phyloP scores from a whole-genome alignment of 2,113 vertebrate genomes.

The Colinus virginianus region DNA sequence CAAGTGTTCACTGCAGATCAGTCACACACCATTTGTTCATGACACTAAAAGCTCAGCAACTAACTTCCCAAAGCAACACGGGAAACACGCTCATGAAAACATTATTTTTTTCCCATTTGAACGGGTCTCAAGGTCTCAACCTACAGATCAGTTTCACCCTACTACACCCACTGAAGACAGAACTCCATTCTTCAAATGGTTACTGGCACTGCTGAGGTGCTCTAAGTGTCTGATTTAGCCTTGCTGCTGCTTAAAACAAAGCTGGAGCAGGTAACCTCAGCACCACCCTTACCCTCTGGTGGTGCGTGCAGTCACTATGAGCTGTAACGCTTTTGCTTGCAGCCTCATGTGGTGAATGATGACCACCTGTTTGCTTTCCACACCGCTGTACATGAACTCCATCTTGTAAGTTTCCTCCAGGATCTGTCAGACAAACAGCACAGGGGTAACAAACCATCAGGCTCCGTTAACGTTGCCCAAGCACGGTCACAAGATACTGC shows the following conservation, averaged over 20 bases:
- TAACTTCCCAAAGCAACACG: neutral
- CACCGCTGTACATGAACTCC: slow-evolving; percentile 95
- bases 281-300: slow-evolving; percentile 83
- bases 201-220: accelerated
- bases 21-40: neutral
- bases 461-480: neutral
- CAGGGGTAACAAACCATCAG: neutral
- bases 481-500: accelerated
- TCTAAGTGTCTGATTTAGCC: neutral
- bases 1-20: accelerated
- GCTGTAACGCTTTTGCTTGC: slow-evolving; percentile 92
- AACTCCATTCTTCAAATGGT: neutral
- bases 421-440: slow-evolving; percentile 79
- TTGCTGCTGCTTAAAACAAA: neutral
- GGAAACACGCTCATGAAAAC: neutral
- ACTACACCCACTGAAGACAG: neutral
- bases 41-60: neutral
- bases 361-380: slow-evolving; percentile 92
- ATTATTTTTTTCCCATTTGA: neutral
- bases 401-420: slow-evolving; percentile 95
- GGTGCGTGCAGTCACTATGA: slow-evolving; percentile 88
- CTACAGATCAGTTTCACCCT: neutral
- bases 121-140: neutral
- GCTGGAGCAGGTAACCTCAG: neutral
- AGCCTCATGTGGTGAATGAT: slow-evolving; percentile 93